These are phyloP conservation scores for Hiodon tergisus DNA, from an alignment of 2,113 vertebrate genomes.

Conservation along the genomic window DNA sequence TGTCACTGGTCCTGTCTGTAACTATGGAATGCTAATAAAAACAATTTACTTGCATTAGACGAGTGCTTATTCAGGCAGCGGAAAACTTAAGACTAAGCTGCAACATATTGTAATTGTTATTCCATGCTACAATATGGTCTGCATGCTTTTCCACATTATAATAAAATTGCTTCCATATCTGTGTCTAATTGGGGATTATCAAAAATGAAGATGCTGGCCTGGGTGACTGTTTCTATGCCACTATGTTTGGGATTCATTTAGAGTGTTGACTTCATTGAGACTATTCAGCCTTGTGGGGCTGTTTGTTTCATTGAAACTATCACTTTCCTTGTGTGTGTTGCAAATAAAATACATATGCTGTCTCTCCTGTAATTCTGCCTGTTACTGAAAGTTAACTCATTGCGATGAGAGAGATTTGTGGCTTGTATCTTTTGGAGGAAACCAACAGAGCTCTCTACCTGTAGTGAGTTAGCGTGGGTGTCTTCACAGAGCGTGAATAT, in stretches of 20 bases:
- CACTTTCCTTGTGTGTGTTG: background rate
- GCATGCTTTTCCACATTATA: conserved; percentile 3
- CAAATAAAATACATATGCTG: background rate
- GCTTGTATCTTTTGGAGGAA: background rate
- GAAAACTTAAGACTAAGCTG: background rate
- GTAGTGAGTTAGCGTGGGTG: background rate
- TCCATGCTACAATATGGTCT: background rate
- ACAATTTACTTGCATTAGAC: background rate
- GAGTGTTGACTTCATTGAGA: background rate
- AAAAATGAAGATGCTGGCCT: background rate
- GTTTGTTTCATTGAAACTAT: background rate
- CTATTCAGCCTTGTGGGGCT: background rate
- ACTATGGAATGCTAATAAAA: background rate
- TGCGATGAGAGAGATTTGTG: background rate
- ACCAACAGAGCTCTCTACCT: background rate
- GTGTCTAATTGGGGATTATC: background rate
- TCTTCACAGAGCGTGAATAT: too few relatives aligned
- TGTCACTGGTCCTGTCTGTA: background rate
- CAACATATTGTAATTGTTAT: background rate
- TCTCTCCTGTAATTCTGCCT: too few relatives aligned
- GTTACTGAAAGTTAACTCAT: too few relatives aligned
- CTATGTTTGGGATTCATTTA: background rate
- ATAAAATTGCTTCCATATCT: background rate
- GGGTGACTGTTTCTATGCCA: background rate
- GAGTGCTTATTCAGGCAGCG: background rate